A percentile compares a stretch with the other conserved stretches of the same genome.
phyloP scores from a whole-genome alignment of 1,140 invertebrate species.

The Eupristina koningsbergeri region DNA sequence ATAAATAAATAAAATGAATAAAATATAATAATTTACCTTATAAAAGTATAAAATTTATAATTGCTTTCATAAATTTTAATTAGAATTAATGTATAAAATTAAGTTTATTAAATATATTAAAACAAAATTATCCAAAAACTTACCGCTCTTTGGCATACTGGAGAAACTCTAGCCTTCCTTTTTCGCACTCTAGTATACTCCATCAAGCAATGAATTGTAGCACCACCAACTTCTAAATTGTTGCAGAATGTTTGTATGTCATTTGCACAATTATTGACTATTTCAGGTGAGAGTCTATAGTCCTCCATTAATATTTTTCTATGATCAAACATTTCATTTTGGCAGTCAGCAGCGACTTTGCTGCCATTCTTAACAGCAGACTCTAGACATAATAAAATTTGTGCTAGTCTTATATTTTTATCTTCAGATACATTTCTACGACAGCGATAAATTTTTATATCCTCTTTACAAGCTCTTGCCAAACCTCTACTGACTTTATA shows the following conservation, averaged over 20 bases:
- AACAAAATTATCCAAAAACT: slow-evolving; percentile 54
- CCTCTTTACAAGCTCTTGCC: slow-evolving; percentile 89
- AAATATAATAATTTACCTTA: not conserved
- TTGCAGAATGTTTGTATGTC: slow-evolving; percentile 87
- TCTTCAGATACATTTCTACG: slow-evolving; percentile 84
- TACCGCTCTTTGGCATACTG: slow-evolving; percentile 81
- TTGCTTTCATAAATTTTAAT: slow-evolving; percentile 15
- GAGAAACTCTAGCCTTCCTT: slow-evolving; percentile 77
- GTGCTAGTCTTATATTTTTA: slow-evolving; percentile 88
- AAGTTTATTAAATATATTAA: too few species aligned
- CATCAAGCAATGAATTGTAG: slow-evolving; percentile 97
- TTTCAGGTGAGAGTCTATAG: slow-evolving; percentile 91
- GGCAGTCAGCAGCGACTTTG: slow-evolving; percentile 83
- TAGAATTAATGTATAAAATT: too few species aligned
- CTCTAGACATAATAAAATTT: slow-evolving; percentile 95
- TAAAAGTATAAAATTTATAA: slow-evolving; percentile 2
- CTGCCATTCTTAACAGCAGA: slow-evolving; percentile 85
- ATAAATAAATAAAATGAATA: too few species aligned
- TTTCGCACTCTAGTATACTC: slow-evolving; percentile 83
- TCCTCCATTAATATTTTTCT: slow-evolving; percentile 93
- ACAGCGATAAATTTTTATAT: slow-evolving; percentile 88
- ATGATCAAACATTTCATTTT: slow-evolving; percentile 91
- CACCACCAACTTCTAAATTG: slow-evolving; percentile 84
- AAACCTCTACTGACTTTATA: slow-evolving; percentile 92
- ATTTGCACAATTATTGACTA: slow-evolving; percentile 89